Evolutionary conservation across 1,140 invertebrate species (phyloP), one percentile per base, ranked within the genome.

Genomic region (Lordiphosa clarofinis): DNA sequence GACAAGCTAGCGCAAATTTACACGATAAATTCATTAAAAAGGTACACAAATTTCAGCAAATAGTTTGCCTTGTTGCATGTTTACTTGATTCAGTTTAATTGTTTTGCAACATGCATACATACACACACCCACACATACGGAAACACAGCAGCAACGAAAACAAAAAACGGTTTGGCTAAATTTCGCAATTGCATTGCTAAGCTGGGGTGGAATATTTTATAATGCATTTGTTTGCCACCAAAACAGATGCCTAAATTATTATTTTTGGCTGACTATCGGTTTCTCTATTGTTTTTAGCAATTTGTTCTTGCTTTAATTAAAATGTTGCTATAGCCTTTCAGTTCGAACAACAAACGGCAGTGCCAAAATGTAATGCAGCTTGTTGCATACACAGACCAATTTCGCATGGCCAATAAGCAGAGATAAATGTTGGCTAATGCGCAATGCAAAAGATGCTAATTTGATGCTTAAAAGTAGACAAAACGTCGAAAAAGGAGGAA

Each of bases 21-120:
- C 76, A 81, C 67, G 72, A 84, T 81, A 82, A 81, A 81, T 76
- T 81, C 76, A 81, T 82, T 81, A 81, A 84, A 76, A 81, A 82
- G 72, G 72, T 81, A 81, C 76, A 76, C 72, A 81, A 76, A 72
- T 68, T 68, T 50, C 19, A 58, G 67, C 44, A 84, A 81, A 81
- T 81, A 56, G 44, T 64, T 63, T 37, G 48, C 31, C 52, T 33
- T 68, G 74, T 56, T 62, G 76, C 66, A 79, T 81, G 75, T 81
- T 61, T 63, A 56, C 61, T 68, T 72, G 48, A 68, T 82, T 82
- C 54, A 64, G 82, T 82, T 82, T 82, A 81, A 82, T 82, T 81
- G 70, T 66, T 72, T 64, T 58, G 47, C 47, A 73, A 75, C 75
- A 79, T 79, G 70, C 63, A 56, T 61, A 73, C 50, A 53, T 5